Percentiles rank a stretch among this genome's conserved stretches.
These are phyloP conservation scores for Polylopha cassiicola DNA, from an alignment of 2,888 invertebrate genomes.

Conservation along the genomic window DNA sequence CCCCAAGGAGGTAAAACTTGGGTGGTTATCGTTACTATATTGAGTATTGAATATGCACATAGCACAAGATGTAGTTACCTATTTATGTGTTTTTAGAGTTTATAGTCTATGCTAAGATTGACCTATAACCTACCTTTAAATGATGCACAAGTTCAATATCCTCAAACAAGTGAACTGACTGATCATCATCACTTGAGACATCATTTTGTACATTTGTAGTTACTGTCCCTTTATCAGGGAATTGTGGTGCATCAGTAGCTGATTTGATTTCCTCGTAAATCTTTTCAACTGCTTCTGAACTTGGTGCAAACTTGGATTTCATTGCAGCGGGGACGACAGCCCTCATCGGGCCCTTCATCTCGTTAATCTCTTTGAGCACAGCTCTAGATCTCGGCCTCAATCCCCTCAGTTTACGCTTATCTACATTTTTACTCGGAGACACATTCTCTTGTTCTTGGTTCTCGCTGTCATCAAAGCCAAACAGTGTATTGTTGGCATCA, in stretches of 20 bases:
- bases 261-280: conserved; percentile 49
- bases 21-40: too few species aligned
- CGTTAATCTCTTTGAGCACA: conserved; percentile 54
- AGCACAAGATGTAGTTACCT: too few species aligned
- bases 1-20: too few species aligned
- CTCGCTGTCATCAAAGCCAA: conserved; percentile 69
- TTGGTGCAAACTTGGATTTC: conserved; percentile 41
- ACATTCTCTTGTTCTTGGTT: conserved; percentile 58
- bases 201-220: conserved; percentile 31
- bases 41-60: too few species aligned
- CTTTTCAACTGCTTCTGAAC: conserved; percentile 45
- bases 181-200: conserved; percentile 40
- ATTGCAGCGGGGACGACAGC: conserved; percentile 42
- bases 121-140: conserved; percentile 50
- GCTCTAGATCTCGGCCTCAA: conserved; percentile 43
- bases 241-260: conserved; percentile 46
- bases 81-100: too few species aligned
- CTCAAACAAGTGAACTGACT: conserved; percentile 67
- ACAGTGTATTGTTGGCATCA: conserved; percentile 50
- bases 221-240: conserved; percentile 38
- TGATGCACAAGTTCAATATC: conserved; percentile 65
- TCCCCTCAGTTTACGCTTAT: conserved; percentile 34
- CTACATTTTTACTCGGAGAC: conserved; percentile 46
- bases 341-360: conserved; percentile 43
- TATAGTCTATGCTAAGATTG: too few species aligned